Percentiles rank a stretch among this genome's conserved stretches.
These are phyloP conservation scores for Thalpophila matura DNA, from an alignment of 2,888 invertebrate species.

Conservation along the genomic window DNA sequence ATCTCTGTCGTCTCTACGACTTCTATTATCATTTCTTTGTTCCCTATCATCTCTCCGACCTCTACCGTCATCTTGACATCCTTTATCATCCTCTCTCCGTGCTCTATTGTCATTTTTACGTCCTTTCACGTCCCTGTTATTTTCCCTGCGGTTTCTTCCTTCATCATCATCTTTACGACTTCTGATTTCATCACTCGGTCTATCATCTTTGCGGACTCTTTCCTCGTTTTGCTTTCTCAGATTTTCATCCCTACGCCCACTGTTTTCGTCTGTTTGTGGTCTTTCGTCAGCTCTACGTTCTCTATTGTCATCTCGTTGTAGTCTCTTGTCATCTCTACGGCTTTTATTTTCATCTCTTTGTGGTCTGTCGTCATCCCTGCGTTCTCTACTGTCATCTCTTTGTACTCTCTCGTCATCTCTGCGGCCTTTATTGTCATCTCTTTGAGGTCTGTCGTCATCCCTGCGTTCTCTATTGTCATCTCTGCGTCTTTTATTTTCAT, in stretches of 20 bases:
- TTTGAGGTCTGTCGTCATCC: constrained; percentile 29
- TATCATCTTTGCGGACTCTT: constrained; percentile 7
- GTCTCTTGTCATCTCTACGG: constrained; percentile 35
- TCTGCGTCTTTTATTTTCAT: constrained; percentile 34
- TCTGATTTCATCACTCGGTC: constrained; percentile 23
- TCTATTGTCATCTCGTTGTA: neutral
- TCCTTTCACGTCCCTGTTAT: constrained; percentile 37
- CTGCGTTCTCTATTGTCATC: constrained; percentile 30
- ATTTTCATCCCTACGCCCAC: constrained; percentile 22
- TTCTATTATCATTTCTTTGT: constrained; percentile 40
- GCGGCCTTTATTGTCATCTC: constrained; percentile 23
- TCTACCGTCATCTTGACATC: constrained; percentile 47
- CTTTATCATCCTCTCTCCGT: constrained; percentile 41
- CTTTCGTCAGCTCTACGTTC: constrained; percentile 7
- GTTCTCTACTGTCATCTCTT: constrained; percentile 11
- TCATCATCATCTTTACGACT: constrained; percentile 49
- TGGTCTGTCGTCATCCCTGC: constrained; percentile 23
- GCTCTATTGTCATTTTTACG: constrained; percentile 20
- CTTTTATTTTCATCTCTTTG: constrained; percentile 30
- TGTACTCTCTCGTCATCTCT: constrained; percentile 22
- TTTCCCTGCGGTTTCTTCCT: constrained; percentile 35
- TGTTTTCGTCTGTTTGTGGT: constrained; percentile 22
- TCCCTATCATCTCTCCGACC: constrained; percentile 27
- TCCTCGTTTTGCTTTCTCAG: neutral
- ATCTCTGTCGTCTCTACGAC: constrained; percentile 47